Conservation (phyloP, 2,113 vertebrate species). For the Dasyurus viverrinus region DNA sequence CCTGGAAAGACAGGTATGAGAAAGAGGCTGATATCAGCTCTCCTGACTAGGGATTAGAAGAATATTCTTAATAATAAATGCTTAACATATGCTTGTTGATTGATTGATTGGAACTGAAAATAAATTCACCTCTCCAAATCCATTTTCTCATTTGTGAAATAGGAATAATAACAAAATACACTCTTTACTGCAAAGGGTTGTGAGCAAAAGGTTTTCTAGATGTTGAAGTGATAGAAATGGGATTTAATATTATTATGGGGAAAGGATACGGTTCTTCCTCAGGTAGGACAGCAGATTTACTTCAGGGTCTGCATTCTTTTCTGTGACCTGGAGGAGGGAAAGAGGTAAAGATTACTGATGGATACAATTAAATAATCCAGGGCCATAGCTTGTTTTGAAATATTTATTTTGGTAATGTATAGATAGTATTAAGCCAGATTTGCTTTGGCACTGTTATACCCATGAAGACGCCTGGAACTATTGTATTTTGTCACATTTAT, state of each 20-base stretch:
- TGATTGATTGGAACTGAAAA: background rate
- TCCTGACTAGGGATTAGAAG: background rate
- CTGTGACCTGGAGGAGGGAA: constrained; percentile 70
- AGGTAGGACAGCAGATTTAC: constrained; percentile 79
- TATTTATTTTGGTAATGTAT: background rate
- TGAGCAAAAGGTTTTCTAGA: background rate
- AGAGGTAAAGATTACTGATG: constrained; percentile 9
- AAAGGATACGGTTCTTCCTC: constrained; percentile 79
- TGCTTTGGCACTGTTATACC: background rate
- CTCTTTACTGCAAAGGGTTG: background rate
- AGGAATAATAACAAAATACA: background rate
- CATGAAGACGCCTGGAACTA: background rate
- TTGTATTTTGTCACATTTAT: background rate
- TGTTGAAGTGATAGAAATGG: background rate
- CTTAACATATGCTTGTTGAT: background rate
- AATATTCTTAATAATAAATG: background rate
- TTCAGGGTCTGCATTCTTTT: constrained; percentile 78
- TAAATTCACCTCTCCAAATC: background rate
- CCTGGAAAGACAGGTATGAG: background rate
- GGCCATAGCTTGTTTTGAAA: background rate
- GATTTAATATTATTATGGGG: background rate
- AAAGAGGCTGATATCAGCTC: background rate
- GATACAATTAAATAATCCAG: background rate
- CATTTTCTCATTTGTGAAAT: background rate
- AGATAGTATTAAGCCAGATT: background rate